Percentiles rank a stretch among this genome's conserved stretches.
phyloP scores from a whole-genome alignment of 2,113 vertebrate genomes.

The Peucedramus taeniatus region DNA sequence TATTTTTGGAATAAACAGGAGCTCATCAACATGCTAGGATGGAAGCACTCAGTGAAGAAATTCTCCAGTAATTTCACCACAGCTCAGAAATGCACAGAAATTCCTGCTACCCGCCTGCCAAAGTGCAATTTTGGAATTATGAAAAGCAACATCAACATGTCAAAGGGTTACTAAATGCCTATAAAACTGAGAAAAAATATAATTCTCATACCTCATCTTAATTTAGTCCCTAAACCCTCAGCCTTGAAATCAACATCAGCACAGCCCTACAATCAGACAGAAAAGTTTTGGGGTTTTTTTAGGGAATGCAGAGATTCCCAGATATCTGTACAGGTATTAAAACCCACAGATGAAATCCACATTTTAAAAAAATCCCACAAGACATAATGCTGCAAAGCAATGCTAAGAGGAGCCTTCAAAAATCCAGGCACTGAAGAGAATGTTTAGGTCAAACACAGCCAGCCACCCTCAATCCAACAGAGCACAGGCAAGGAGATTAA shows the following conservation, averaged over 20 bases:
- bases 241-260: background rate
- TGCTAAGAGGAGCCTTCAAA: background rate
- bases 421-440: background rate
- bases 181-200: background rate
- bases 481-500: background rate
- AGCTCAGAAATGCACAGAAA: background rate
- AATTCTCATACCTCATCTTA: background rate
- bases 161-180: background rate
- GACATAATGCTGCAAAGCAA: background rate
- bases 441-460: background rate
- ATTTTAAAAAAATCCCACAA: background rate
- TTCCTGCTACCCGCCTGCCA: background rate
- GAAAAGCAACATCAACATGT: background rate
- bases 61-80: background rate
- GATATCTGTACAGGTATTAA: background rate
- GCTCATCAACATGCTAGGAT: fast-evolving
- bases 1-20: background rate
- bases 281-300: background rate
- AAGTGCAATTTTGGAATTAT: background rate
- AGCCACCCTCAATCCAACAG: fast-evolving
- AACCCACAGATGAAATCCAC: background rate
- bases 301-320: background rate
- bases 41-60: background rate
- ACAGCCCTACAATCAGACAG: fast-evolving
- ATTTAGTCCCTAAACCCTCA: background rate